Evolutionary conservation across 1,140 invertebrate genomes (phyloP).

Genomic region (Pseudomyrmex gracilis): DNA sequence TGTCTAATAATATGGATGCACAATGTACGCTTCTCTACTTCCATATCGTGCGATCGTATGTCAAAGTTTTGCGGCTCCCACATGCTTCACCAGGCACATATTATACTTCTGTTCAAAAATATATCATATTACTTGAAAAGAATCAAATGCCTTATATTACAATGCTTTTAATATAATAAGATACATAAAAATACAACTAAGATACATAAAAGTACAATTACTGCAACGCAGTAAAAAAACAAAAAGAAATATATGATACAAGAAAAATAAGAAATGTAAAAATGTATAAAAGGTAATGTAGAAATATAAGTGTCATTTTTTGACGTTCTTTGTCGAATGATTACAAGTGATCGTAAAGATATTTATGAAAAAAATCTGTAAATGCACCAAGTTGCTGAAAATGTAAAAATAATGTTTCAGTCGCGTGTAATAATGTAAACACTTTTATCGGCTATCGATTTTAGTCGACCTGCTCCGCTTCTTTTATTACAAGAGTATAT

Average conservation of each 20-base stretch:
- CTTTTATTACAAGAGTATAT: conserved; percentile 51
- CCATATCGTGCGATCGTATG: conserved; percentile 40
- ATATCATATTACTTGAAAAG: too few species aligned
- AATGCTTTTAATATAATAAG: not conserved
- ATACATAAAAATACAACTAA: too few species aligned
- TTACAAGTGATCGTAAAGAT: conserved; percentile 14
- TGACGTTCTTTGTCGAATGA: not conserved
- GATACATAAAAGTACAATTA: too few species aligned
- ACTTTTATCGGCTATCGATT: conserved; percentile 62
- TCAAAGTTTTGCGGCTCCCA: conserved; percentile 47
- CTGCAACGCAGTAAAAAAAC: too few species aligned
- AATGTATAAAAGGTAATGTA: not conserved
- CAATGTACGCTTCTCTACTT: conserved; percentile 10
- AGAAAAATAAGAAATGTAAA: not conserved
- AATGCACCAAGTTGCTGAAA: conserved; percentile 31
- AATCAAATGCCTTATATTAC: too few species aligned
- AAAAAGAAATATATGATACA: not conserved
- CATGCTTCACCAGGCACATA: conserved; percentile 4
- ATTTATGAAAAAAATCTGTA: conserved; percentile 27
- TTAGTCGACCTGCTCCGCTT: conserved; percentile 55
- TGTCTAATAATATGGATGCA: conserved; percentile 59
- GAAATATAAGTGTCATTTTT: not conserved
- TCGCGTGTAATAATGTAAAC: conserved; percentile 58
- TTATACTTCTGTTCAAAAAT: not conserved
- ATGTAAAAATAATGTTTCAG: conserved; percentile 60